Evolutionary conservation across 2,888 invertebrate genomes (phyloP), one percentile per base, ranked within the genome.

Genomic region (Caenorhabditis sp.): DNA sequence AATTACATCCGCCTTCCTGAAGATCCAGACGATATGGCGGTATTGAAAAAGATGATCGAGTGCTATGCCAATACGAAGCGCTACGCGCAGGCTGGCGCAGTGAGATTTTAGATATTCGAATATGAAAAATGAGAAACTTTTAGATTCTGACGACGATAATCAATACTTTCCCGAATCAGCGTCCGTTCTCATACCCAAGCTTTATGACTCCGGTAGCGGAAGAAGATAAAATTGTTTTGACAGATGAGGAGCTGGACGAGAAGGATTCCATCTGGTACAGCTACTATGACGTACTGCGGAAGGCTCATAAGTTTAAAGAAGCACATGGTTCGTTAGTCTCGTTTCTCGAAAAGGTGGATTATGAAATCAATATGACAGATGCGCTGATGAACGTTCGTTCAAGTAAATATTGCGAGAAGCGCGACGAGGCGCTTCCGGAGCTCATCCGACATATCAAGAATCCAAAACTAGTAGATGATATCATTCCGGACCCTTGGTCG

Each of bases 31-130:
- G 58, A 65, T 4, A 50, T 28, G 4, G 9, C 24, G 11, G 51
- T 51, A 0, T 76, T 15, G 13, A n/a, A 20, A 5, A 15, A 53
- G 0, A 35, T 76, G n/a, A 28, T 53, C 32, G 61, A 76, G 22
- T 32, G 67, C 5, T 76, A 76, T 20, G 61, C 61, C 20, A 67
- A 61, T 15, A 76, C 76, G 18, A 67, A 67, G n/a, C 24, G 76
- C 44, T 76, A 26, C 11, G 67, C 76, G 0, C 76, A 76, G 28
- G 76, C 76, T 0, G 44, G 53, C 18, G 53, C 76, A 18, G 58
- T 60, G 22, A 47, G 62, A 32, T n/a, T 22, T 8, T 51, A 61
- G 35, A 35, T 26, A 8, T 6, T 24, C 26, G 6, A 2, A 44
- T 22, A 1, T 22, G 9, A 6, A 22, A 1, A 24, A 11, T 15